Percentiles rank a stretch among this genome's conserved stretches.
phyloP scores from a whole-genome alignment of 2,888 invertebrate species.

The Drosophila trichaetosa region DNA sequence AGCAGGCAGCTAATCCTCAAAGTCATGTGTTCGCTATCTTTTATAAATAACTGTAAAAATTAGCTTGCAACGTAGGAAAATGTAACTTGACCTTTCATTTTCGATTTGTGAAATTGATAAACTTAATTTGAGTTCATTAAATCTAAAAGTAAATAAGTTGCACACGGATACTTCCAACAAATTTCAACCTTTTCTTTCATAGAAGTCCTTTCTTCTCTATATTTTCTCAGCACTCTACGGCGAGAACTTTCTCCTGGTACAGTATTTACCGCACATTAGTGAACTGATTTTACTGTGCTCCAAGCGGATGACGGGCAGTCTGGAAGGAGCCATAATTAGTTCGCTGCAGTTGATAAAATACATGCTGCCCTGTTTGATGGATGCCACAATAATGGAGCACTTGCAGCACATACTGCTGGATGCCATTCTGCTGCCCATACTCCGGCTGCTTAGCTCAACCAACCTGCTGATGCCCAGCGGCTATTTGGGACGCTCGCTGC shows the following conservation, averaged over 20 bases:
- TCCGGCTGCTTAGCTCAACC: slow-evolving; percentile 92
- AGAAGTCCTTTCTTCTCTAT: neutral
- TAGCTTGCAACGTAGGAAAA: neutral
- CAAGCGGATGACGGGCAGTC: slow-evolving; percentile 91
- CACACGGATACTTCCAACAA: neutral
- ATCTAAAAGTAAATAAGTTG: neutral
- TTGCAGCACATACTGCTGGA: slow-evolving; percentile 93
- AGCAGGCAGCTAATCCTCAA: neutral
- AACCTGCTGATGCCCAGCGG: slow-evolving; percentile 94
- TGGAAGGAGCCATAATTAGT: slow-evolving; percentile 95
- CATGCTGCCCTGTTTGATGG: slow-evolving; percentile 92
- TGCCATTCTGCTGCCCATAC: slow-evolving; percentile 92
- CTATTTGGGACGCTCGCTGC: slow-evolving; percentile 89
- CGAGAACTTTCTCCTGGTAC: slow-evolving; percentile 89
- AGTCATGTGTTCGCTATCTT: neutral
- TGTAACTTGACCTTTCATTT: neutral
- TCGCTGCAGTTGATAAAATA: slow-evolving; percentile 92
- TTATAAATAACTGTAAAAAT: neutral
- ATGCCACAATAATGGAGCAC: slow-evolving; percentile 94
- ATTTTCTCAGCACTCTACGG: slow-evolving; percentile 59
- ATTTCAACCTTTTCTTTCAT: neutral
- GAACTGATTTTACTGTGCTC: slow-evolving; percentile 93
- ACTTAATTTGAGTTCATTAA: neutral
- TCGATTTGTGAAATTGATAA: neutral
- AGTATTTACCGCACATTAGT: slow-evolving; percentile 95